These are phyloP conservation scores for Osmerus eperlanus DNA, from an alignment of 2,113 vertebrate genomes.

Conservation along the genomic window DNA sequence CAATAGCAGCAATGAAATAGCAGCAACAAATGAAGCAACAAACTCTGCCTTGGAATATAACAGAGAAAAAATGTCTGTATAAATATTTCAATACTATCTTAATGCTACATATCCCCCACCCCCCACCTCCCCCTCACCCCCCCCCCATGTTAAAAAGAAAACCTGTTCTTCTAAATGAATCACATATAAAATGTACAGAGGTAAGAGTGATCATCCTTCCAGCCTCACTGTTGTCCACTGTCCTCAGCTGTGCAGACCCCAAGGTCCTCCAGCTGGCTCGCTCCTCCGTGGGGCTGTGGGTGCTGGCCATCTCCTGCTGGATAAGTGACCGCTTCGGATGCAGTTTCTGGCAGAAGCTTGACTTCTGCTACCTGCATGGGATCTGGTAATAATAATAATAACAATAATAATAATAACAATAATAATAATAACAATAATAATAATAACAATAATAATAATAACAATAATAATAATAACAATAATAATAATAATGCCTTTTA, in stretches of 20 bases:
- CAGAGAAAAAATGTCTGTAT: not conserved
- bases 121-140: too few relatives aligned
- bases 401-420: not conserved
- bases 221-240: not conserved
- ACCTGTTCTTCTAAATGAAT: too few relatives aligned
- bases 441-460: slow-evolving; percentile 37
- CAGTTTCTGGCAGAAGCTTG: slow-evolving; percentile 81
- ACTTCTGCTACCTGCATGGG: slow-evolving; percentile 91
- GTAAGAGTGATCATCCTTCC: not conserved
- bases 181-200: too few relatives aligned
- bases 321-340: slow-evolving; percentile 85
- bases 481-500: not conserved
- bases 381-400: slow-evolving; percentile 81
- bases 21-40: too few relatives aligned
- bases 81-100: too few relatives aligned
- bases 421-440: not conserved
- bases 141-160: too few relatives aligned
- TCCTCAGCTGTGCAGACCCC: slow-evolving; percentile 73
- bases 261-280: slow-evolving; percentile 68
- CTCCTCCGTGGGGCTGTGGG: slow-evolving; percentile 77
- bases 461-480: not conserved
- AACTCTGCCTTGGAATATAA: not conserved
- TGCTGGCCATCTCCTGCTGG: slow-evolving; percentile 85
- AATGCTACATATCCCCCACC: too few relatives aligned
- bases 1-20: too few relatives aligned